A percentile compares a stretch with the other conserved stretches of the same genome.
Conservation (phyloP, 64 coral and sea anemone genomes). For the Actinia tenebrosa region DNA sequence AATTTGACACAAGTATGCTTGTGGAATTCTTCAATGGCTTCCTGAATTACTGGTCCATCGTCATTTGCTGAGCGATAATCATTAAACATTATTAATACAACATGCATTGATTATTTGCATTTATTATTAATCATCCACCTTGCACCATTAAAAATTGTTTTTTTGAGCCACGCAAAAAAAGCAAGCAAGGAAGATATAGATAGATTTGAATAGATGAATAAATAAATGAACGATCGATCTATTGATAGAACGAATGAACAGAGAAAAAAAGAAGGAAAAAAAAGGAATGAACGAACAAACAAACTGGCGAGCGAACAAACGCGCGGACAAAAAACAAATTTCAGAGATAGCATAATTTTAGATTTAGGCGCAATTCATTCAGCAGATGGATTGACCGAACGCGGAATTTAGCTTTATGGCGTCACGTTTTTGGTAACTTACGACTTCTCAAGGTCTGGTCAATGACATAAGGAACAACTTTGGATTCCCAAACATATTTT, state of each 20-base stretch:
- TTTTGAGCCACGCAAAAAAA: no score
- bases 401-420: neutral
- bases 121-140: no score
- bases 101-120: no score
- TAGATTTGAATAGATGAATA: neutral
- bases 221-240: neutral
- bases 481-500: conserved; percentile 46
- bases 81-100: neutral
- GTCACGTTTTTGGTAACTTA: neutral
- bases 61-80: neutral
- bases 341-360: no score
- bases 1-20: conserved; percentile 42
- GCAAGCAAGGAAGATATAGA: no score
- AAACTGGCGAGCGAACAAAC: no score
- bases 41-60: conserved; percentile 1
- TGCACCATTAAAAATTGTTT: no score
- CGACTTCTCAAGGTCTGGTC: neutral
- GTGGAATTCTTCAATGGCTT: conserved; percentile 36
- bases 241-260: neutral
- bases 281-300: no score
- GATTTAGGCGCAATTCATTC: no score
- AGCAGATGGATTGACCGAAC: no score
- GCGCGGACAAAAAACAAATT: no score
- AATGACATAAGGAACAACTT: conserved; percentile 43
- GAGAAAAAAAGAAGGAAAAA: no score